phyloP scores from a whole-genome alignment of 1,140 invertebrate species.

The Zaprionus camerounensis region DNA sequence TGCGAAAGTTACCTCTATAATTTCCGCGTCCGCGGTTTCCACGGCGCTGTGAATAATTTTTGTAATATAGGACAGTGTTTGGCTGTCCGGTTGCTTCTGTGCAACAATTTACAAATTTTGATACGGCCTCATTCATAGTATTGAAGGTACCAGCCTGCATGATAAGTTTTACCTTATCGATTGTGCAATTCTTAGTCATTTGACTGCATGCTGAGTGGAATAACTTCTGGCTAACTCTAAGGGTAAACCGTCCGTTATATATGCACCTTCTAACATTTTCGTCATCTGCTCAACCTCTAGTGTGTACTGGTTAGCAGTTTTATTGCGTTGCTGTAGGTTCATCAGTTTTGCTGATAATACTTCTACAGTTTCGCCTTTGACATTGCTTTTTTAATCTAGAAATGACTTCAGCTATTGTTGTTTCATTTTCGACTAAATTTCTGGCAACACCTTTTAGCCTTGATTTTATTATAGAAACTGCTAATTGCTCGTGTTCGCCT shows the following conservation, averaged over 20 bases:
- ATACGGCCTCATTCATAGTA: conserved; percentile 3
- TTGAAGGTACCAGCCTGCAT: conserved; percentile 1
- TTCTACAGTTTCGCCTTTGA: neutral
- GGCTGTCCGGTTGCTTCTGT: neutral
- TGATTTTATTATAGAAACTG: too few relatives aligned
- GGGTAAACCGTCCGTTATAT: too few relatives aligned
- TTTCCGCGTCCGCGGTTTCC: too few relatives aligned
- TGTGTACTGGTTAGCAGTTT: conserved; percentile 9
- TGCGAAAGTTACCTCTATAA: neutral
- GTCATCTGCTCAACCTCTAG: conserved; percentile 2
- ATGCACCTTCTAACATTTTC: conserved; percentile 14
- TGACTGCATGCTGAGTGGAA: conserved; percentile 19
- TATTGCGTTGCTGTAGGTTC: conserved; percentile 7
- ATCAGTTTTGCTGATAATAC: conserved; percentile 7
- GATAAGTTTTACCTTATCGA: neutral
- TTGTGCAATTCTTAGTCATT: neutral
- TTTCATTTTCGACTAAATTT: too few relatives aligned
- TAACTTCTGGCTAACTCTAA: conserved; percentile 23
- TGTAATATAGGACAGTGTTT: conserved; percentile 1
- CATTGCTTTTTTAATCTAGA: too few relatives aligned
- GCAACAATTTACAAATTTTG: neutral
- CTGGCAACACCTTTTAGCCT: too few relatives aligned
- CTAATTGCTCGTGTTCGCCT: too few relatives aligned
- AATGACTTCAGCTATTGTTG: too few relatives aligned
- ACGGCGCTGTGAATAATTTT: too few relatives aligned